phyloP scores from a whole-genome alignment of 2,797 vertebrate species.

The Cheirogaleus major region DNA sequence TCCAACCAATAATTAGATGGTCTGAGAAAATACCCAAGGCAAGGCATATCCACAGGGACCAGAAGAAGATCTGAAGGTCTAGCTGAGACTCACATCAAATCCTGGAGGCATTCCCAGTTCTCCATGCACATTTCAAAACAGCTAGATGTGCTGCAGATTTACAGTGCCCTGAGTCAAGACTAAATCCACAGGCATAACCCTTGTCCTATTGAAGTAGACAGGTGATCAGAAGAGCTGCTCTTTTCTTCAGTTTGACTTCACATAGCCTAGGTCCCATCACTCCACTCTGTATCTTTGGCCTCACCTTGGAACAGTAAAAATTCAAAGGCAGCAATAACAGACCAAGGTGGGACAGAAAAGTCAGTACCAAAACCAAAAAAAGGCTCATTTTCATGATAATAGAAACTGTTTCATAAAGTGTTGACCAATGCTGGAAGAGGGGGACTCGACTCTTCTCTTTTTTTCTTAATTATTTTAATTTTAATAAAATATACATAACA shows the following conservation, averaged over 20 bases:
- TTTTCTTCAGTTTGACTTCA: slow-evolving; percentile 81
- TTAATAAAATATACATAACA: background rate
- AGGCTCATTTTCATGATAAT: slow-evolving; percentile 79
- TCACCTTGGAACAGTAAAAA: slow-evolving; percentile 80
- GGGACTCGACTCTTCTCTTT: background rate
- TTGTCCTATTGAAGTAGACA: slow-evolving; percentile 81
- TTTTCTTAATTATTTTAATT: background rate
- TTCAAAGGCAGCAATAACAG: slow-evolving; percentile 75
- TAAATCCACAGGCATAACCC: slow-evolving; percentile 81
- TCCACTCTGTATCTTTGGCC: slow-evolving; percentile 82
- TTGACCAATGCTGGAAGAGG: slow-evolving; percentile 37
- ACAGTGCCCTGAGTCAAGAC: slow-evolving; percentile 77
- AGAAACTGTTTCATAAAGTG: slow-evolving; percentile 79
- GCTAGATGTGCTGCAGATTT: slow-evolving; percentile 67
- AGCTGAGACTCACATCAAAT: slow-evolving; percentile 79
- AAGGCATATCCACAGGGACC: slow-evolving; percentile 63
- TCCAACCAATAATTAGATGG: slow-evolving; percentile 60
- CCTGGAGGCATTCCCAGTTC: slow-evolving; percentile 74
- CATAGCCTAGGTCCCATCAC: slow-evolving; percentile 74
- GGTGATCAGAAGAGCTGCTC: slow-evolving; percentile 81
- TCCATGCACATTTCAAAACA: slow-evolving; percentile 80
- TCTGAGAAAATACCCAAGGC: slow-evolving; percentile 40
- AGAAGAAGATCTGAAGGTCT: slow-evolving; percentile 79
- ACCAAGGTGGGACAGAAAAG: slow-evolving; percentile 63
- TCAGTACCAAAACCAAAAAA: slow-evolving; percentile 68